Evolutionary conservation across 2,888 invertebrate species (phyloP), one percentile per base, ranked within the genome.

Genomic region (Cheilosia urbana): DNA sequence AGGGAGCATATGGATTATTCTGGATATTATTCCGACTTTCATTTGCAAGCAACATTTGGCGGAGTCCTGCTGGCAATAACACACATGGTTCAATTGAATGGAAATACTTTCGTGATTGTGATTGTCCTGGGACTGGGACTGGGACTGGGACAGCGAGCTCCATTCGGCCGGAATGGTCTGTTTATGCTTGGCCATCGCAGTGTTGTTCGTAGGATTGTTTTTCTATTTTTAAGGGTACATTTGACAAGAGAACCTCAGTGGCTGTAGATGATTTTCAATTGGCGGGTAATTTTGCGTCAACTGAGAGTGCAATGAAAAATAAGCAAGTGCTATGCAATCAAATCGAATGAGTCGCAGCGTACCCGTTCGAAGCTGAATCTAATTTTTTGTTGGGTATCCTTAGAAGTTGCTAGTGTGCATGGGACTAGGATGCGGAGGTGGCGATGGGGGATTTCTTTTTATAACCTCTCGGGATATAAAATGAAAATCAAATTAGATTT

Each of bases 201-300:
- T 37, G 53, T 17, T n/a, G 17, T 51, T 40, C 9, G 15, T 37
- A 0, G 30, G 30, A 30, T 30, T 30, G 7, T 30, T 66, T 51
- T 66, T 4, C 13, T 49, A 30, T 45, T 24, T 34, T 55, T 17
- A 30, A 55, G n/a, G 51, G 6, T 27, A 51, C 13, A 47, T 63
- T 63, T 47, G 19, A 34, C 21, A 2, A 9, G 34, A 2, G 49
- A 9, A n/a, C 24, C 24, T 0, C 17, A 17, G 15, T 17, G 19
- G 47, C 19, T n/a, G 30, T 19, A 37, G 24, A 58, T 65, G 65
- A 53, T 68, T 73, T 80, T 68, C 79, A 80, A 80, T 80, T 73
- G 73, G 66, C 47, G 66, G 77, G 72, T 57, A 72, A 72, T 82
- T 78, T 62, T 11, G 40, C 40, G 21, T 65, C 77, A 60, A 60